A percentile compares a stretch with the other conserved stretches of the same genome.
These are phyloP conservation scores for Tiliacea citrago DNA, from an alignment of 2,888 invertebrate species.

Conservation along the genomic window DNA sequence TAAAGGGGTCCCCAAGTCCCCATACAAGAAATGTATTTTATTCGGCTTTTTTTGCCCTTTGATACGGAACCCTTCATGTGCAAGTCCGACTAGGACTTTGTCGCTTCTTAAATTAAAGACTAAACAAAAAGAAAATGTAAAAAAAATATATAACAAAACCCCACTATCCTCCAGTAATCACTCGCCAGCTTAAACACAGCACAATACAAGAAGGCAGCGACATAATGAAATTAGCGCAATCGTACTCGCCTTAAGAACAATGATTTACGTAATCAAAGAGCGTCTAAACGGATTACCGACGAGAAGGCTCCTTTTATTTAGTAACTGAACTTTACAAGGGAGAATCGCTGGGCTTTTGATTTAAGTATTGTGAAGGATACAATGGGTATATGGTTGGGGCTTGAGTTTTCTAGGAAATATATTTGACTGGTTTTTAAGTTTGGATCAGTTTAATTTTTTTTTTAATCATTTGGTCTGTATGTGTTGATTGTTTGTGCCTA, in stretches of 20 bases:
- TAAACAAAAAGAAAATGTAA: neutral
- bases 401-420: neutral
- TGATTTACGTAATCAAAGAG: constrained; percentile 88
- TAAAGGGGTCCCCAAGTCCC: neutral
- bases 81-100: neutral
- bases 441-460: neutral
- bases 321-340: constrained; percentile 57
- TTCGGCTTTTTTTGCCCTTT: neutral
- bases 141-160: neutral
- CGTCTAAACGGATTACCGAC: constrained; percentile 75
- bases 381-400: neutral
- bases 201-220: constrained; percentile 62
- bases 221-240: constrained; percentile 82
- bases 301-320: constrained; percentile 67
- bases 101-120: neutral
- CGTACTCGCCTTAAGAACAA: constrained; percentile 79
- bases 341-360: constrained; percentile 34
- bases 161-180: constrained; percentile 16
- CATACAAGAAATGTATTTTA: neutral
- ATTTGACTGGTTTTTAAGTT: neutral
- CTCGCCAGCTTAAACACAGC: constrained; percentile 56
- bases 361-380: constrained; percentile 31
- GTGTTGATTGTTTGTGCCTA: neutral
- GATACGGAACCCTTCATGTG: neutral
- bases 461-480: neutral